Percentiles rank a stretch among this genome's conserved stretches.
These are phyloP conservation scores for Armadillidium nasatum DNA, from an alignment of 1,140 invertebrate species.

Conservation along the genomic window DNA sequence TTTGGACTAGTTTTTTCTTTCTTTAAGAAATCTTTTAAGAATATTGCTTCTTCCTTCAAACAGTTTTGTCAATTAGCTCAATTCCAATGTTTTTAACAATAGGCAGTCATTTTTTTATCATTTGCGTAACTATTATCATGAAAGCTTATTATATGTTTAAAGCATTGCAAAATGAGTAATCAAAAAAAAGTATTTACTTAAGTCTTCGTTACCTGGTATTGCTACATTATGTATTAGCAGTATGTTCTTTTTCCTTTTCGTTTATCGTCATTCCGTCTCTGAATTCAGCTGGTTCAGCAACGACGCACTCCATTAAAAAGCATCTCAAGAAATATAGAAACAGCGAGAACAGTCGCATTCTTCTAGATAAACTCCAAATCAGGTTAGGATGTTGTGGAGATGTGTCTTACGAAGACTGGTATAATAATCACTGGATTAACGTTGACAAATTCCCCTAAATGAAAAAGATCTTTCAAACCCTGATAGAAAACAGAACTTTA, in stretches of 20 bases:
- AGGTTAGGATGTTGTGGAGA: neutral
- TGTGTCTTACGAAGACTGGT: neutral
- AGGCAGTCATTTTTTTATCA: neutral
- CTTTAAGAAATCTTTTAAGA: neutral
- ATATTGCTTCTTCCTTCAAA: neutral
- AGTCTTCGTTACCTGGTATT: neutral
- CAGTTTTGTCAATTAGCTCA: neutral
- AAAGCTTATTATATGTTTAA: no score
- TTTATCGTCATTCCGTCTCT: neutral
- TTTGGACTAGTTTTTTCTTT: slow-evolving; percentile 2
- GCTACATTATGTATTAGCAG: neutral
- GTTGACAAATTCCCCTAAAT: no score
- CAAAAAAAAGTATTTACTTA: no score
- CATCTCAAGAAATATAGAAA: neutral
- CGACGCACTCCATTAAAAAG: neutral
- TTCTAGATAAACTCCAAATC: neutral
- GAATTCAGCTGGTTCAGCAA: neutral
- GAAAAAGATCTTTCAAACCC: no score
- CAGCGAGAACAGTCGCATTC: neutral
- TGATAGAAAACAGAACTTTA: no score
- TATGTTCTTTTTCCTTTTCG: neutral
- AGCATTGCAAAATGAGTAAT: no score
- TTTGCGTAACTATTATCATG: no score
- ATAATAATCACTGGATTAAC: neutral
- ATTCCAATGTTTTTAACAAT: neutral